Conservation (phyloP, 2,113 vertebrate genomes). For the Leucosticte australis region DNA sequence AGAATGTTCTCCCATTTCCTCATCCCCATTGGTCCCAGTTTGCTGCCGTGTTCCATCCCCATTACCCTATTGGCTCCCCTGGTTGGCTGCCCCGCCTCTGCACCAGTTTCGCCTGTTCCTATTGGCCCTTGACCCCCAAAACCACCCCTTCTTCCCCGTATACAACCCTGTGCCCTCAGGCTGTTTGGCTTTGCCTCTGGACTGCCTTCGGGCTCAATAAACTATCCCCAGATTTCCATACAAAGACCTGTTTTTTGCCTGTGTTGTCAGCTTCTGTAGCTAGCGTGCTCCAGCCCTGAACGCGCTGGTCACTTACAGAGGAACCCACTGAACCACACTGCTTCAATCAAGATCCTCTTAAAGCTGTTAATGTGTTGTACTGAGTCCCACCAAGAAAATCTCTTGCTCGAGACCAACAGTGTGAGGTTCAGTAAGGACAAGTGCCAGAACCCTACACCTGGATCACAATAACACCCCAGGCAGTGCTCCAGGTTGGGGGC, state of each 20-base stretch:
- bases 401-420: accelerated
- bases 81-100: not conserved
- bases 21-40: not conserved
- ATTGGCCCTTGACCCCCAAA: not conserved
- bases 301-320: not conserved
- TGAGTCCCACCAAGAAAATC: not conserved
- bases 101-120: not conserved
- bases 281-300: not conserved
- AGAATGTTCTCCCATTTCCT: not conserved
- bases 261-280: not conserved
- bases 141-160: not conserved
- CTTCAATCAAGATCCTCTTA: not conserved
- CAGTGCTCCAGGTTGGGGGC: not conserved
- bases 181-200: not conserved
- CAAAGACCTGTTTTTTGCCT: not conserved
- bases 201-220: not conserved
- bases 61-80: not conserved
- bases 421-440: not conserved
- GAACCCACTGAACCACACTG: not conserved
- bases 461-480: not conserved
- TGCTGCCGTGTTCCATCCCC: not conserved
- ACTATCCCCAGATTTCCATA: not conserved
- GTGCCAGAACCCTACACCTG: not conserved
- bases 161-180: not conserved
- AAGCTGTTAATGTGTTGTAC: not conserved